A percentile compares a stretch with the other conserved stretches of the same genome.
Evolutionary conservation across 2,888 invertebrate genomes (phyloP).

Genomic region (Sinelater perroti): DNA sequence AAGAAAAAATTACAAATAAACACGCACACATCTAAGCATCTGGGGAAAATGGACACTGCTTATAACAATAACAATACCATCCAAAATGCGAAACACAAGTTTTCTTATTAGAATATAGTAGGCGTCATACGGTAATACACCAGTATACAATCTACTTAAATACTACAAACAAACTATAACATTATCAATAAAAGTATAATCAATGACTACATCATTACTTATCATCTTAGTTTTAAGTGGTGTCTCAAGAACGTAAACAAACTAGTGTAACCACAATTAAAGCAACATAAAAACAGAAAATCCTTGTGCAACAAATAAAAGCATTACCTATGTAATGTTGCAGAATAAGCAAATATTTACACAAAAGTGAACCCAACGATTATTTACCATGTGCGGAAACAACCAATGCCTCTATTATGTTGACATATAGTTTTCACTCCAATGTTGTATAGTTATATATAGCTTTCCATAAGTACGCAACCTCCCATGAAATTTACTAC

Average conservation of each 20-base stretch:
- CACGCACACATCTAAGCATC: too few species aligned
- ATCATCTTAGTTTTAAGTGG: slow-evolving; percentile 15
- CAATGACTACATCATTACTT: slow-evolving; percentile 21
- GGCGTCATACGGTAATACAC: slow-evolving; percentile 10
- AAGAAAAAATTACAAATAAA: too few species aligned
- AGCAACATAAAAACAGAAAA: slow-evolving; percentile 19
- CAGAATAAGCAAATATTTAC: slow-evolving; percentile 18
- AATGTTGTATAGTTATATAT: too few species aligned
- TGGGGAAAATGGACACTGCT: slow-evolving; percentile 15
- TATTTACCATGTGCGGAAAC: too few species aligned
- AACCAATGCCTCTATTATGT: too few species aligned
- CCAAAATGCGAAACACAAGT: slow-evolving; percentile 25
- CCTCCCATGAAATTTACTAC: too few species aligned
- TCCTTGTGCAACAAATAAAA: slow-evolving; percentile 12
- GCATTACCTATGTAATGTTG: slow-evolving; percentile 16
- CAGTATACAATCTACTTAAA: slow-evolving; percentile 18
- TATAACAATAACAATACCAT: slow-evolving; percentile 21
- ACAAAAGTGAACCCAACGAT: slow-evolving; percentile 19
- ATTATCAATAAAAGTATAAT: slow-evolving; percentile 12
- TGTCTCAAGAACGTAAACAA: slow-evolving; percentile 17
- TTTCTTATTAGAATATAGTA: not conserved
- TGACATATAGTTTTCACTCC: not conserved
- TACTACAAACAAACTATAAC: slow-evolving; percentile 18
- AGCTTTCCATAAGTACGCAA: too few species aligned
- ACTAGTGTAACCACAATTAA: slow-evolving; percentile 18